A percentile compares a stretch with the other conserved stretches of the same genome.
These are phyloP conservation scores for Lithodes maja DNA, from an alignment of 2,888 invertebrate genomes.

Conservation along the genomic window DNA sequence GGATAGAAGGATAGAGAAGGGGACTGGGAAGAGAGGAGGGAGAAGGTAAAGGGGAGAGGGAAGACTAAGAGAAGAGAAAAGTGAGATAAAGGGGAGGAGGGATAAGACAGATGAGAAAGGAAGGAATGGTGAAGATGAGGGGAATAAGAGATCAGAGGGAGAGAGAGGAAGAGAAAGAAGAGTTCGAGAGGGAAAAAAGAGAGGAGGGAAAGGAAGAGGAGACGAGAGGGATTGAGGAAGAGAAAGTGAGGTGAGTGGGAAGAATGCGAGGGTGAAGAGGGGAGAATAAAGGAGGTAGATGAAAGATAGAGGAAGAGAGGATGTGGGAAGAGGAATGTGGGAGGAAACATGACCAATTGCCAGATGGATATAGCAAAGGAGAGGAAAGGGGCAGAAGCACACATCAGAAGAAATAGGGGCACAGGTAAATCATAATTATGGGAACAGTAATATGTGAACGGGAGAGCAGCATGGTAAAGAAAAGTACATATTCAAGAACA, in stretches of 20 bases:
- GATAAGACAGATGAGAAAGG: no score
- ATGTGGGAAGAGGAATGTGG: not conserved
- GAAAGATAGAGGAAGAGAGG: not conserved
- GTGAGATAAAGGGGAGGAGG: not conserved
- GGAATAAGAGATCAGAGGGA: not conserved
- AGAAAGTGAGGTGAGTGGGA: no score
- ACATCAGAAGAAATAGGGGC: no score
- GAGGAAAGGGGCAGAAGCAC: not conserved
- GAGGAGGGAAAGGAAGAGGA: not conserved
- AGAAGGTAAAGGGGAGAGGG: not conserved
- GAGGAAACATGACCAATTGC: not conserved
- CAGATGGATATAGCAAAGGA: not conserved
- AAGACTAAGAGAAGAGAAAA: not conserved
- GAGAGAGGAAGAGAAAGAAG: not conserved
- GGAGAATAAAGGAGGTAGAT: not conserved
- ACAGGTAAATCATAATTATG: no score
- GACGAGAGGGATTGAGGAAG: no score
- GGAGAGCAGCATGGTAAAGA: no score
- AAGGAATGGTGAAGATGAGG: no score
- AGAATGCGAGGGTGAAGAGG: no score
- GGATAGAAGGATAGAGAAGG: no score
- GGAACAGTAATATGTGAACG: no score
- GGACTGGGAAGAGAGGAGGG: not conserved
- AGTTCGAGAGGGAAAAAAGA: not conserved
- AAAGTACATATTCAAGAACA: no score